Evolutionary conservation across 1,140 invertebrate species (phyloP).

Genomic region (Lordiphosa clarofinis): DNA sequence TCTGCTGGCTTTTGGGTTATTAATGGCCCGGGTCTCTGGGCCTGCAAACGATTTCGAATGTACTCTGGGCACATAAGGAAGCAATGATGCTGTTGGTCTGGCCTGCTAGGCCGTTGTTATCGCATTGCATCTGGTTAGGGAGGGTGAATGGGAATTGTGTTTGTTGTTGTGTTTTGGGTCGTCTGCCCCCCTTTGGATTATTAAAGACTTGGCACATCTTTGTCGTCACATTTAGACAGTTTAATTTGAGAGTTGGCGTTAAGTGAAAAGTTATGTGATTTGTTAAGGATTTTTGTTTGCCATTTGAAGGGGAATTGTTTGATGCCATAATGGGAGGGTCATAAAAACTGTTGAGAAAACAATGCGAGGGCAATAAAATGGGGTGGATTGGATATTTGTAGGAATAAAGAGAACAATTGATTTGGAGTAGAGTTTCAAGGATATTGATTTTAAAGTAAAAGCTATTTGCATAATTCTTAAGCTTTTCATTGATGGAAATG

Average conservation of each 20-base stretch:
- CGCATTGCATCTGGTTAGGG: conserved; percentile 45
- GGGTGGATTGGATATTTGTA: conserved; percentile 4
- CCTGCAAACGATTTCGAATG: conserved; percentile 11
- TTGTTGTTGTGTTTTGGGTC: conserved; percentile 1
- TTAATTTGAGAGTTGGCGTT: conserved; percentile 71
- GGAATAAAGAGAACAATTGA: not conserved
- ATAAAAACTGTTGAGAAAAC: conserved; percentile 10
- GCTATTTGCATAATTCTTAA: no score
- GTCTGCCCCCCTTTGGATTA: conserved; percentile 14
- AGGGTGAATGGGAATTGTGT: conserved; percentile 18
- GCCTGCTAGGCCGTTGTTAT: conserved; percentile 40
- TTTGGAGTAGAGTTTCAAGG: no score
- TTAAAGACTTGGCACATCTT: conserved; percentile 27
- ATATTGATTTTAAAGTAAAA: no score
- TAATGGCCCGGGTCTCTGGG: conserved; percentile 18
- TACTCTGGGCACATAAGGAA: conserved; percentile 39
- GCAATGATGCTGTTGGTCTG: conserved; percentile 16
- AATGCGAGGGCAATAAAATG: not conserved
- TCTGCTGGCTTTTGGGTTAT: conserved; percentile 31
- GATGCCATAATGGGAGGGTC: conserved; percentile 11
- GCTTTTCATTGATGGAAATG: no score
- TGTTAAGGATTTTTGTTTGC: conserved; percentile 33
- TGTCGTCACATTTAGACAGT: conserved; percentile 50
- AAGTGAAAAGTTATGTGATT: conserved; percentile 76
- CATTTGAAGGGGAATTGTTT: not conserved